A percentile compares a stretch with the other conserved stretches of the same genome.
Conservation (phyloP, 2,797 vertebrate species). For the Mustela erminea region DNA sequence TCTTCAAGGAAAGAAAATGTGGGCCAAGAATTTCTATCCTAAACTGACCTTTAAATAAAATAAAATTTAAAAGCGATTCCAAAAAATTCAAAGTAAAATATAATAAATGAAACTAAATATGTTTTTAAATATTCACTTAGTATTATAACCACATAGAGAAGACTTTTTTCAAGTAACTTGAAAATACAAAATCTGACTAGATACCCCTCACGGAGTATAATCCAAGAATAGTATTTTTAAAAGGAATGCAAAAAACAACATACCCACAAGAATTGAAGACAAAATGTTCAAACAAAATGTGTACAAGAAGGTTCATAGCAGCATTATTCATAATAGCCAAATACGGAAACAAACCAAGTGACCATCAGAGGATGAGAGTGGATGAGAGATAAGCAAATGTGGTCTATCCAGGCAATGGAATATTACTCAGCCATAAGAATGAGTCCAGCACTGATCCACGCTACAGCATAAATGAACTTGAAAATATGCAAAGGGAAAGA, state of each 20-base stretch:
- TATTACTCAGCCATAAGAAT: background rate
- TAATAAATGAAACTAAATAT: background rate
- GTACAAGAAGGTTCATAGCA: background rate
- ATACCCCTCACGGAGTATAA: background rate
- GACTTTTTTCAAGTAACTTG: background rate
- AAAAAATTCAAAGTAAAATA: slow-evolving; percentile 19
- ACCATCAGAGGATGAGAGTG: background rate
- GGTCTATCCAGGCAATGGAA: background rate
- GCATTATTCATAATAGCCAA: background rate
- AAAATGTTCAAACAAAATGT: background rate
- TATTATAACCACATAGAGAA: background rate
- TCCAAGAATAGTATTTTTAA: background rate
- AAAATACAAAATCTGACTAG: background rate
- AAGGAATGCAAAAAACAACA: background rate
- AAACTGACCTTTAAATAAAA: background rate
- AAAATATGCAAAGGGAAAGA: background rate
- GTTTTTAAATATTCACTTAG: background rate
- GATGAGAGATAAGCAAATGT: background rate
- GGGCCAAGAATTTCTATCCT: background rate
- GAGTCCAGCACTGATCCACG: background rate
- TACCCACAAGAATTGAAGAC: background rate
- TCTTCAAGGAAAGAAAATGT: background rate
- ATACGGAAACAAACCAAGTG: background rate
- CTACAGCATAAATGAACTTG: background rate
- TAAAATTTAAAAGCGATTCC: slow-evolving; percentile 1